phyloP scores from a whole-genome alignment of 2,888 invertebrate species.

The Hetaerina titia region DNA sequence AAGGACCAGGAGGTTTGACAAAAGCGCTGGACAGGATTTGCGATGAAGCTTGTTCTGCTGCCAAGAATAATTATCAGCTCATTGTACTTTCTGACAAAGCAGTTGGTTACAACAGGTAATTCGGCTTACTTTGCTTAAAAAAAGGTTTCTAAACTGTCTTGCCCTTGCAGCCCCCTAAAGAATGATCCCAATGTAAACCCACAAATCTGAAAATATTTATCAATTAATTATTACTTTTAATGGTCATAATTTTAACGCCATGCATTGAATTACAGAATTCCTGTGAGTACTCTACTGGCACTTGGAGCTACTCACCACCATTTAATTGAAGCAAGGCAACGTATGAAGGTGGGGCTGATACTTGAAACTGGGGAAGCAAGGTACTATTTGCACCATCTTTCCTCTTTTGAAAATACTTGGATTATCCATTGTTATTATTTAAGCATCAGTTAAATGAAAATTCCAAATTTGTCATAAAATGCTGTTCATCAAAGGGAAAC shows the following conservation, averaged over 20 bases:
- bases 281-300: conserved; percentile 90
- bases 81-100: conserved; percentile 90
- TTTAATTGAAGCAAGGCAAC: conserved; percentile 94
- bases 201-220: background rate
- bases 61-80: conserved; percentile 87
- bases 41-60: conserved; percentile 89
- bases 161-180: background rate
- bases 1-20: conserved; percentile 87
- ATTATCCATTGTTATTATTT: background rate
- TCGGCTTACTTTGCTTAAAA: background rate
- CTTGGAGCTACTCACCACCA: conserved; percentile 97
- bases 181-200: background rate
- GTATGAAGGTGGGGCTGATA: conserved; percentile 97
- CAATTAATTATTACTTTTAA: background rate
- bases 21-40: conserved; percentile 90
- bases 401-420: no score
- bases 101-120: conserved; percentile 79
- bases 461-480: background rate
- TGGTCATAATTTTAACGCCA: no score
- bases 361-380: conserved; percentile 98
- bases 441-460: background rate
- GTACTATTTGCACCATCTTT: conserved; percentile 77
- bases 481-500: no score
- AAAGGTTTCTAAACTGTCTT: background rate
- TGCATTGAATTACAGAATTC: conserved; percentile 79